Percentiles rank a stretch among this genome's conserved stretches.
Evolutionary conservation across 2,113 vertebrate genomes (phyloP).

Genomic region (Rhadina sibilatrix): DNA sequence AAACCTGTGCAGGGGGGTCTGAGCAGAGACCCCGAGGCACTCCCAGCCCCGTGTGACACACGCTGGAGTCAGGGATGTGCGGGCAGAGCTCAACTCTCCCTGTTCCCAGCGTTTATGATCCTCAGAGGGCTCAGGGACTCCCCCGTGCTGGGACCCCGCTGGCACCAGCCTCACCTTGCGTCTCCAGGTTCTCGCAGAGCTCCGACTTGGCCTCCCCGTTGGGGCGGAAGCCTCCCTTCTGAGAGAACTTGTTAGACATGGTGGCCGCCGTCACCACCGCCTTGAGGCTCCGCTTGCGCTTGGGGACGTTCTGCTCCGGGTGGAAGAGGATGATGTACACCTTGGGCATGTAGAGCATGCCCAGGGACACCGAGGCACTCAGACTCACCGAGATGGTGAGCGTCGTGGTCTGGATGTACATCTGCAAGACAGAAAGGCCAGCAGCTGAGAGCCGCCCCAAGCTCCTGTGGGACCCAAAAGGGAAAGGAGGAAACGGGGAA

Average conservation of each 20-base stretch:
- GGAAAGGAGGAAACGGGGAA: not conserved
- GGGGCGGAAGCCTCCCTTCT: slow-evolving; percentile 89
- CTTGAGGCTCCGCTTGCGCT: slow-evolving; percentile 95
- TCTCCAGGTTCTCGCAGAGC: slow-evolving; percentile 93
- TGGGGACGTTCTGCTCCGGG: slow-evolving; percentile 95
- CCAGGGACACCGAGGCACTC: slow-evolving; percentile 94
- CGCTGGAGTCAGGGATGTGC: not conserved
- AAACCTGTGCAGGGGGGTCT: too few species aligned
- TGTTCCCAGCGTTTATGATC: accelerated
- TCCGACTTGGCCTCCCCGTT: slow-evolving; percentile 96
- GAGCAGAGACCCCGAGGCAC: too few species aligned
- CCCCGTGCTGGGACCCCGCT: not conserved
- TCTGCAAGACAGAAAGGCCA: slow-evolving; percentile 74
- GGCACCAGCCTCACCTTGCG: slow-evolving; percentile 79
- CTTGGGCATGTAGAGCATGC: slow-evolving; percentile 98
- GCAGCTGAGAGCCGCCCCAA: not conserved
- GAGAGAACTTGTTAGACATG: slow-evolving; percentile 97
- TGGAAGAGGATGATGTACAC: slow-evolving; percentile 97
- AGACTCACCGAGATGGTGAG: slow-evolving; percentile 96
- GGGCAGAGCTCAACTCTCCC: not conserved
- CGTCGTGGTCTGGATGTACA: slow-evolving; percentile 97
- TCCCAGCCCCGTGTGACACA: not conserved
- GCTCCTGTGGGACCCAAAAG: accelerated
- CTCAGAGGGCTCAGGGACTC: not conserved
- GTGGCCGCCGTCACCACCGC: slow-evolving; percentile 93